Evolutionary conservation across 2,888 invertebrate species (phyloP).

Genomic region (Scaptomyza cyrtandrae): DNA sequence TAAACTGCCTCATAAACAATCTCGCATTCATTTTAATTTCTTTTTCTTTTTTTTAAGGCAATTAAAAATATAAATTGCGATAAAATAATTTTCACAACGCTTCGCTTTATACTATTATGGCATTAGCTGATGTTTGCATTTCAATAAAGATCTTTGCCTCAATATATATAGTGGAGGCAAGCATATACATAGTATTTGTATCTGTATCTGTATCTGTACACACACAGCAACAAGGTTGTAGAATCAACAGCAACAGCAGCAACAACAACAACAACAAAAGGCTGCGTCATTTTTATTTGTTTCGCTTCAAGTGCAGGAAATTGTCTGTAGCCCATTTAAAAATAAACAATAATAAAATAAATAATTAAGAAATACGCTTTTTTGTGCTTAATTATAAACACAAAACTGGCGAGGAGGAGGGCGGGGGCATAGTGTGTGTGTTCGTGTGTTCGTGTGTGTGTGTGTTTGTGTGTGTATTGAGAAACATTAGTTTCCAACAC

Average conservation of each 20-base stretch:
- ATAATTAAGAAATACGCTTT: constrained; percentile 78
- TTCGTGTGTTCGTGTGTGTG: no score
- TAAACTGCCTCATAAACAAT: no score
- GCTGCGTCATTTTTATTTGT: constrained; percentile 79
- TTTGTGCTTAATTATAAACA: constrained; percentile 77
- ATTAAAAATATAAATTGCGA: constrained; percentile 55
- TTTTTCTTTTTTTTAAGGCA: constrained; percentile 22
- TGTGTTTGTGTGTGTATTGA: no score
- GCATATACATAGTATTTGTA: constrained; percentile 10
- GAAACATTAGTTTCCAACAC: constrained; percentile 35
- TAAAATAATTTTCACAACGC: constrained; percentile 46
- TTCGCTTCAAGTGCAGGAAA: constrained; percentile 79
- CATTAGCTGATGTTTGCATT: constrained; percentile 61
- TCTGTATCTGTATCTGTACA: constrained; percentile 20
- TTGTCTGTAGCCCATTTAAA: constrained; percentile 81
- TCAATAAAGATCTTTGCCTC: constrained; percentile 66
- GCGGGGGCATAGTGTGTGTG: no score
- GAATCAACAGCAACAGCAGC: constrained; percentile 22
- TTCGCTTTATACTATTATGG: constrained; percentile 28
- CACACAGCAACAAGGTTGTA: constrained; percentile 44
- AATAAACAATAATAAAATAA: constrained; percentile 82
- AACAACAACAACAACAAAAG: constrained; percentile 35
- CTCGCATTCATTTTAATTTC: constrained; percentile 25
- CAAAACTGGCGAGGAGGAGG: constrained; percentile 7
- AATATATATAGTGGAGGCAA: constrained; percentile 15